These are phyloP conservation scores for Camponotus floridanus DNA, from an alignment of 1,140 invertebrate species.

Conservation along the genomic window DNA sequence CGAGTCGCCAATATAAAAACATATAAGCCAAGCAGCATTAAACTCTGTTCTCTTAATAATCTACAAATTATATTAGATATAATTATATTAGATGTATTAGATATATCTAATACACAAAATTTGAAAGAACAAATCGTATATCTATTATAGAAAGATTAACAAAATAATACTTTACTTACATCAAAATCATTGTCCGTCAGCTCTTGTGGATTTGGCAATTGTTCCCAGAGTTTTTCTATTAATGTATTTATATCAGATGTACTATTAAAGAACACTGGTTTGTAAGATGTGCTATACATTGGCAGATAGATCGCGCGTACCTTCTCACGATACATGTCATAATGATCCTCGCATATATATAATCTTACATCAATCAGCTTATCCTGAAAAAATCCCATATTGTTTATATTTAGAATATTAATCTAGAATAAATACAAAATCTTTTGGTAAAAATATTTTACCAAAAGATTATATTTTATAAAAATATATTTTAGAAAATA, in stretches of 20 bases:
- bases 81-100: background rate
- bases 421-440: background rate
- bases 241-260: conserved; percentile 85
- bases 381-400: conserved; percentile 67
- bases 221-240: conserved; percentile 86
- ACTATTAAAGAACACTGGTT: conserved; percentile 72
- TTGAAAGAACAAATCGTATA: background rate
- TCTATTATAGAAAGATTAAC: too few species aligned
- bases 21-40: conserved; percentile 88
- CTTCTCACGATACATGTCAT: conserved; percentile 61
- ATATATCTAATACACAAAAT: conserved; percentile 24
- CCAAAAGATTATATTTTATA: too few species aligned
- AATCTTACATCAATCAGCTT: conserved; percentile 74
- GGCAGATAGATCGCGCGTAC: conserved; percentile 73
- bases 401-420: conserved; percentile 22
- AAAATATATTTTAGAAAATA: conserved; percentile 41
- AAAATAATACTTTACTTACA: conserved; percentile 77
- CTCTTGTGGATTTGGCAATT: conserved; percentile 86
- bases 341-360: conserved; percentile 71
- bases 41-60: conserved; percentile 80
- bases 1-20: conserved; percentile 88
- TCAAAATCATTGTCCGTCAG: conserved; percentile 86
- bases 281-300: conserved; percentile 48
- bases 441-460: conserved; percentile 12
- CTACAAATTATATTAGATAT: conserved; percentile 77